These are phyloP conservation scores for Desoria tigrina DNA, from an alignment of 2,888 invertebrate genomes.

Conservation along the genomic window DNA sequence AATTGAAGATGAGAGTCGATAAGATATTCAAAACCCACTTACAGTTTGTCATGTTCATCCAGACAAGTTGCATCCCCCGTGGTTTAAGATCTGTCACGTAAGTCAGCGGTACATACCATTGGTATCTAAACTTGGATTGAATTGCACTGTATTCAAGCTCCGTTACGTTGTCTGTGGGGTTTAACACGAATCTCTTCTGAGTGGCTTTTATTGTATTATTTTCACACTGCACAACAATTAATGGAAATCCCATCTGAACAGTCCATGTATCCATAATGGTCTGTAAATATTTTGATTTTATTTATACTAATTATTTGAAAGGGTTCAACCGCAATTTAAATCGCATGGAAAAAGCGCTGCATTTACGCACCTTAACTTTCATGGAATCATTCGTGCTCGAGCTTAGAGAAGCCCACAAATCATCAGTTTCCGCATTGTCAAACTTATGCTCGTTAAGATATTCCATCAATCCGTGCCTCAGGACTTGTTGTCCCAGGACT, in stretches of 20 bases:
- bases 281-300: constrained; percentile 55
- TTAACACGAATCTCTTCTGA: constrained; percentile 66
- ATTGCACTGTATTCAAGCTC: constrained; percentile 32
- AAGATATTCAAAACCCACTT: no score
- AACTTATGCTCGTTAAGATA: constrained; percentile 71
- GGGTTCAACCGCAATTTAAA: neutral
- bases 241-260: constrained; percentile 77
- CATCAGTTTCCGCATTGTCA: constrained; percentile 73
- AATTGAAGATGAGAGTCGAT: no score
- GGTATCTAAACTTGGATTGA: constrained; percentile 58
- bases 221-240: constrained; percentile 68
- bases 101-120: constrained; percentile 78
- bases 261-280: constrained; percentile 79
- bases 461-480: constrained; percentile 67
- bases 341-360: neutral
- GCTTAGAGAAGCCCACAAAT: constrained; percentile 77
- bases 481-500: constrained; percentile 66
- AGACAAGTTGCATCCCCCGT: constrained; percentile 64
- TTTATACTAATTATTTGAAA: neutral
- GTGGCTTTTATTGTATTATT: constrained; percentile 66
- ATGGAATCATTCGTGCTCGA: constrained; percentile 66
- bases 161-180: constrained; percentile 54
- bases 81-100: constrained; percentile 70
- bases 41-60: constrained; percentile 82
- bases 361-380: constrained; percentile 63